Conservation (phyloP, 2,113 vertebrate species). For the Dasyprocta punctata region DNA sequence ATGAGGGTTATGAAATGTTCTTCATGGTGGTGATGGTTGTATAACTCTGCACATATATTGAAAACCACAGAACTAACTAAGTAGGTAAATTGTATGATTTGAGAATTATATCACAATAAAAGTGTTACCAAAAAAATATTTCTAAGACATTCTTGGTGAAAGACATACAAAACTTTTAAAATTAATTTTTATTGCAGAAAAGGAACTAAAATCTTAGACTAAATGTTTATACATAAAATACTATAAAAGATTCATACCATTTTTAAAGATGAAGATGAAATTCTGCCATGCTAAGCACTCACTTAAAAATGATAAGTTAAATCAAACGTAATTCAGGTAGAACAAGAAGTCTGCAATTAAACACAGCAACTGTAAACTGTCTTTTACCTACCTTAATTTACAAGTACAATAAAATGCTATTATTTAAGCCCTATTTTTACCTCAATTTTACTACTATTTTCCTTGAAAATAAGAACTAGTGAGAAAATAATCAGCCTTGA, state of each 20-base stretch:
- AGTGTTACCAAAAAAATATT: background rate
- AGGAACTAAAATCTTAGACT: background rate
- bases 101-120: background rate
- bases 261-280: conserved; percentile 29
- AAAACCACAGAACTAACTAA: background rate
- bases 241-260: background rate
- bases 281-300: background rate
- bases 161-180: background rate
- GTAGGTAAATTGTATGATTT: background rate
- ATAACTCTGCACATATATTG: background rate
- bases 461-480: background rate
- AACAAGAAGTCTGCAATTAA: background rate
- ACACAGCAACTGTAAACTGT: background rate
- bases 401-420: background rate
- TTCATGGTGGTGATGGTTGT: background rate
- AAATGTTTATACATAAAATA: background rate
- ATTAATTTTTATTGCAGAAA: background rate
- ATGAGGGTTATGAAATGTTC: background rate
- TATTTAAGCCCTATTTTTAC: background rate
- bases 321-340: background rate
- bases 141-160: background rate
- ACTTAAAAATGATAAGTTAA: background rate
- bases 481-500: background rate
- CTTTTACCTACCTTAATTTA: background rate
- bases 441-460: background rate